Conservation (phyloP, 2,113 vertebrate genomes). For the Orientallactaga bullata region DNA sequence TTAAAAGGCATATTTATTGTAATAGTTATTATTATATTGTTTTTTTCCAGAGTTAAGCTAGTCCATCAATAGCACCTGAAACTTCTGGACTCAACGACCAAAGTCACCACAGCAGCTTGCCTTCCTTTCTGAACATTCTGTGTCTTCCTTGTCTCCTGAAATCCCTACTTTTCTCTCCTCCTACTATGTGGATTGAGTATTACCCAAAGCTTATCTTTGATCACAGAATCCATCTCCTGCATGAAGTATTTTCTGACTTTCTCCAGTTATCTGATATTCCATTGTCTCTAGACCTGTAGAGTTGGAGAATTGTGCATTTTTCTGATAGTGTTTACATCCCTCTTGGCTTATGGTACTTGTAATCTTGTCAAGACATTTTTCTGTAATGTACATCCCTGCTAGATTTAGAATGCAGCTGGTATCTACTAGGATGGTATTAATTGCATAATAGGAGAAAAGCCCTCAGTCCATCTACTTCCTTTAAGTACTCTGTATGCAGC, state of each 20-base stretch:
- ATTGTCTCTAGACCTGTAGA: neutral
- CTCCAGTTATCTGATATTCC: neutral
- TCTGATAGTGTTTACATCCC: neutral
- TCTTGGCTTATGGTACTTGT: neutral
- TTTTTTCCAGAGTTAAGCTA: neutral
- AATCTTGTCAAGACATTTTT: neutral
- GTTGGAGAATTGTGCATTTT: neutral
- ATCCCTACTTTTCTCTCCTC: accelerated
- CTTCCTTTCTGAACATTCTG: neutral
- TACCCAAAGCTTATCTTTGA: neutral
- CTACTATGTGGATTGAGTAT: neutral
- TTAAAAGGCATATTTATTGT: constrained; percentile 4
- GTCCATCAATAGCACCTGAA: neutral
- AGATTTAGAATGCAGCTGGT: neutral
- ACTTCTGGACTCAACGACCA: constrained; percentile 35
- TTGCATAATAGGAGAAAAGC: neutral
- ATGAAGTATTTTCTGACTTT: neutral
- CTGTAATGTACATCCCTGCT: neutral
- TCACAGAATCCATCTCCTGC: neutral
- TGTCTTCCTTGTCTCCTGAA: neutral
- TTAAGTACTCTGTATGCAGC: neutral
- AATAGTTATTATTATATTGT: neutral
- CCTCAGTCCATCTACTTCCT: neutral
- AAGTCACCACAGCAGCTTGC: neutral
- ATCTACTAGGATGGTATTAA: neutral